Evolutionary conservation across 2,113 vertebrate genomes (phyloP).

Genomic region (Fulica atra): DNA sequence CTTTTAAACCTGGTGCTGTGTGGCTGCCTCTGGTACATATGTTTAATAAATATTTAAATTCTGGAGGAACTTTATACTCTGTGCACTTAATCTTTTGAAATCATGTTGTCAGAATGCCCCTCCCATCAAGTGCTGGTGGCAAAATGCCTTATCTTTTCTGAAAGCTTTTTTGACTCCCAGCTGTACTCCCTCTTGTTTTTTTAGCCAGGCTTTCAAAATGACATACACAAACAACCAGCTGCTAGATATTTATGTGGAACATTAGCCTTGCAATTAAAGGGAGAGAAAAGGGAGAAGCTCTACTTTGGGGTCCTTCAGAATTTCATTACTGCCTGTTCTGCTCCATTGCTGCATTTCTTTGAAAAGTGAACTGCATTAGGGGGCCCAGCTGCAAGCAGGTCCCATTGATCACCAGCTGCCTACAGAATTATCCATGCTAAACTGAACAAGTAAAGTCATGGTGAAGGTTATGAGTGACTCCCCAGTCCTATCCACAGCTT

Average conservation of each 20-base stretch:
- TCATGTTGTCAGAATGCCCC: background rate
- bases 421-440: background rate
- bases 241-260: conserved; percentile 55
- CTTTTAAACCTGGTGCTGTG: background rate
- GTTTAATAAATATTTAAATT: conserved; percentile 48
- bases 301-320: background rate
- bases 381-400: conserved; percentile 20
- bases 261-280: conserved; percentile 55
- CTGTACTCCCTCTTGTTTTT: conserved; percentile 49
- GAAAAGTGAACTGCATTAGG: background rate
- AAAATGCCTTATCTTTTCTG: conserved; percentile 37
- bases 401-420: conserved; percentile 2
- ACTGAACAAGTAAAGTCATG: background rate
- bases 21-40: background rate
- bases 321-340: conserved; percentile 23
- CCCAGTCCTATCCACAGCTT: background rate
- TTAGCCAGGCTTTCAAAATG: conserved; percentile 41
- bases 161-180: conserved; percentile 59
- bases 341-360: conserved; percentile 1
- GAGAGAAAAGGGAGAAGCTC: conserved; percentile 28
- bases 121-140: background rate
- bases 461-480: background rate
- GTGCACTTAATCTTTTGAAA: conserved; percentile 30
- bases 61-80: background rate
- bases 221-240: conserved; percentile 57